These are phyloP conservation scores for Dipus sagitta DNA, from an alignment of 2,797 vertebrate genomes.

Conservation along the genomic window DNA sequence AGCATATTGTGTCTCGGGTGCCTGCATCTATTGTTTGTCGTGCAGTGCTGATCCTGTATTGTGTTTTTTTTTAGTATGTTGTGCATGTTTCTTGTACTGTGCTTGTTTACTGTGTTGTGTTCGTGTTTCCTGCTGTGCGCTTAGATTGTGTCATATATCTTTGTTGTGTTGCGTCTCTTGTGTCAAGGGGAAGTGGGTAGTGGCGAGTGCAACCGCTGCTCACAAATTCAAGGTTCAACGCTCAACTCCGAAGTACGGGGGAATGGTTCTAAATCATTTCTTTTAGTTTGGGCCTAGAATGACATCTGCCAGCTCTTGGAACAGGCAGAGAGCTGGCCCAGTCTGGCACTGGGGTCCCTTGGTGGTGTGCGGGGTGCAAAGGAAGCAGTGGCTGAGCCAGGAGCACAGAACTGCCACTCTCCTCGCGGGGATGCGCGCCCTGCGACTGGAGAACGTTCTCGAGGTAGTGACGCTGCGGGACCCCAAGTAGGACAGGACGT, in stretches of 20 bases:
- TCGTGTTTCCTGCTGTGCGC: not conserved
- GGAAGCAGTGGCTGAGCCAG: not conserved
- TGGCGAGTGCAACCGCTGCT: not conserved
- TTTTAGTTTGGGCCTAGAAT: not conserved
- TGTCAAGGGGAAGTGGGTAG: not conserved
- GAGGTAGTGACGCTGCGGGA: not conserved
- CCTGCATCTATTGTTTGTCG: not conserved
- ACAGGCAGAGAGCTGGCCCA: not conserved
- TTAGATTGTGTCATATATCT: not conserved
- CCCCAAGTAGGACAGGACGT: not conserved
- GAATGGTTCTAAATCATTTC: not conserved
- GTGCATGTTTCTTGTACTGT: not conserved
- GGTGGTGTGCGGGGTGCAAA: not conserved
- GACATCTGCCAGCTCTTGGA: not conserved
- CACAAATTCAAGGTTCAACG: conserved; percentile 28
- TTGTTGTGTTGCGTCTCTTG: conserved; percentile 12
- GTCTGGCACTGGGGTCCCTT: not conserved
- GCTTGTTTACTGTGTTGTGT: not conserved
- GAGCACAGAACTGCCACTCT: not conserved
- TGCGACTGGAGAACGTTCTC: not conserved
- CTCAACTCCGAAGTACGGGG: conserved; percentile 12
- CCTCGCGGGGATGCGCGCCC: not conserved
- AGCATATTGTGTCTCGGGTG: not conserved
- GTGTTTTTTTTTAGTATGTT: not conserved
- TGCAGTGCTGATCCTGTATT: not conserved